Evolutionary conservation across 2,888 invertebrate species (phyloP), one percentile per base, ranked within the genome.

Genomic region (Drosophila imparisetae): DNA sequence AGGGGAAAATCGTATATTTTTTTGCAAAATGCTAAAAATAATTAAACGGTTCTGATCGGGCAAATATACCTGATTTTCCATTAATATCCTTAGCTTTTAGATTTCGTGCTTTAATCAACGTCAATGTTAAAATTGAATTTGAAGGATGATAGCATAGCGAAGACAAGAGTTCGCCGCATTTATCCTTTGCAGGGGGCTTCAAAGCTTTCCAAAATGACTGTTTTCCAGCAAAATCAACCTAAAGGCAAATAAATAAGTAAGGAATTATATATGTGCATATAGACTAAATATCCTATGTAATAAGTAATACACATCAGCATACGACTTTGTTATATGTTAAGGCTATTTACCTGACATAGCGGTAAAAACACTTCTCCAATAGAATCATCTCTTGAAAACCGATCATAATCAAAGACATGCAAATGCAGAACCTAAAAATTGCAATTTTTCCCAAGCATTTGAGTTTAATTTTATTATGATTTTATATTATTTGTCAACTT

Each of bases 61-160:
- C 1, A 24, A 34, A 24, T 7, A 93, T 92, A 97, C 97, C 97
- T 93, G 97, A 98, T 94, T 97, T 98, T 90, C 98, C 98, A 87
- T 98, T 98, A 91, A 98, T 98, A 93, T 98, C 98, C 93, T 98
- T 98, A 53, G 98, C 98, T 93, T 98, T 98, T 80, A 98, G 95
- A 93, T 98, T 98, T 91, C 98, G 95, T 52, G 98, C 98, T 93
- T 98, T 98, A 91, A 98, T 95, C 84, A 98, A 95, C 29, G 97
- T 97, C 78, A 98, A 94, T 15, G 98, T 98, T 63, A 98, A 94
- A 74, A 98, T 96, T 82, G 98, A 98, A 94, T 98, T 98, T 93
- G 98, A 98, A 64, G 98, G 98, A 90, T 98, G 98, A 94, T 98
- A 98, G 94, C 98, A 98, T 54, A 98, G 95, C 6, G 98, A 98